A percentile compares a stretch with the other conserved stretches of the same genome.
phyloP scores from a whole-genome alignment of 2,888 invertebrate genomes.

The Nomada fucata region DNA sequence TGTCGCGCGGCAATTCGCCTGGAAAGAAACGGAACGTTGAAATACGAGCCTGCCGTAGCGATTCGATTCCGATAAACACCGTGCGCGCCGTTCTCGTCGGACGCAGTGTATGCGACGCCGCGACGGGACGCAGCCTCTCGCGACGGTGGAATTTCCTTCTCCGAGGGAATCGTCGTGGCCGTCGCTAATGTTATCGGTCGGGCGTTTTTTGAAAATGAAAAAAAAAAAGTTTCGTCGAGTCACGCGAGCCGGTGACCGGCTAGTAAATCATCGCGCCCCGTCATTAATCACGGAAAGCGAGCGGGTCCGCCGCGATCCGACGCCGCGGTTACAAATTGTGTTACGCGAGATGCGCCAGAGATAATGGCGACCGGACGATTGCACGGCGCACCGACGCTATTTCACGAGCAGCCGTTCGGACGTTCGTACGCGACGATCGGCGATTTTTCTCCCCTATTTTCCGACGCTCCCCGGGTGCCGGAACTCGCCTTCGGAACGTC shows the following conservation, averaged over 20 bases:
- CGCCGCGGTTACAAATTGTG: slow-evolving; percentile 72
- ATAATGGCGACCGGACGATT: slow-evolving; percentile 67
- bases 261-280: slow-evolving; percentile 75
- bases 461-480: neutral
- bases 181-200: slow-evolving; percentile 49
- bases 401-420: slow-evolving; percentile 66
- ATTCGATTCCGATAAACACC: slow-evolving; percentile 61
- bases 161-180: slow-evolving; percentile 7
- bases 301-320: slow-evolving; percentile 64
- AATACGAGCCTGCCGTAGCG: slow-evolving; percentile 37
- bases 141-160: neutral
- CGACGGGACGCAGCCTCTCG: neutral
- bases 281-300: slow-evolving; percentile 77
- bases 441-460: slow-evolving; percentile 29
- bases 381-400: slow-evolving; percentile 25
- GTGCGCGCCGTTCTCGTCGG: slow-evolving; percentile 22
- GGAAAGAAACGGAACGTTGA: slow-evolving; percentile 37
- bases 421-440: neutral
- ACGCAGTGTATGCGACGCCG: slow-evolving; percentile 40
- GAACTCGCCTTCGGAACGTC: too few relatives aligned
- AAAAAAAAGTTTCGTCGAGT: slow-evolving; percentile 62
- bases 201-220: slow-evolving; percentile 62
- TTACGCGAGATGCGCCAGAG: slow-evolving; percentile 74
- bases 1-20: slow-evolving; percentile 32
- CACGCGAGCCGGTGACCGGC: slow-evolving; percentile 67